A percentile compares a stretch with the other conserved stretches of the same genome.
Conservation (phyloP, 30 jellyfish, hydroid and myxozoan genomes). For the Aurelia sp. region DNA sequence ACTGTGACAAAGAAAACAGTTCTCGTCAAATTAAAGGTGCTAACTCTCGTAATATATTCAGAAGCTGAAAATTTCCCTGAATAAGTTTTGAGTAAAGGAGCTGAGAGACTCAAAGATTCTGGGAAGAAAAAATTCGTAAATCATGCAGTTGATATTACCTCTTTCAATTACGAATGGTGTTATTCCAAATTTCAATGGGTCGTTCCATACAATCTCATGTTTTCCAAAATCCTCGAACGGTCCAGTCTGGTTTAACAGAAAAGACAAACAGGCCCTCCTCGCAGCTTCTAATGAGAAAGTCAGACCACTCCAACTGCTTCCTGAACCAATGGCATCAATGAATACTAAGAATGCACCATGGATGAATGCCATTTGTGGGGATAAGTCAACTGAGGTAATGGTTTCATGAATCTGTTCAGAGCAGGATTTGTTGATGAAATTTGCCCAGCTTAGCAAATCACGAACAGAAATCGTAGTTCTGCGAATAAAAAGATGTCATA, state of each 20-base stretch:
- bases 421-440: constrained; percentile 73
- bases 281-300: constrained; percentile 36
- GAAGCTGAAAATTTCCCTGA: too few relatives aligned
- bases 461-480: constrained; percentile 86
- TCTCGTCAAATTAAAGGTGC: too few relatives aligned
- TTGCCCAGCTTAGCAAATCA: constrained; percentile 86
- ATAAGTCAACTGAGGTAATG: neutral
- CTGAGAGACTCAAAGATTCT: too few relatives aligned
- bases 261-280: constrained; percentile 35
- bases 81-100: too few relatives aligned
- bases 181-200: constrained; percentile 65
- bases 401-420: neutral
- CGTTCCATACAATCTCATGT: constrained; percentile 10
- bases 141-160: constrained; percentile 30
- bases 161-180: constrained; percentile 66
- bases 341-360: constrained; percentile 94
- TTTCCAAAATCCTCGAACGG: neutral
- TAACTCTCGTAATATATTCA: too few relatives aligned
- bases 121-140: too few relatives aligned
- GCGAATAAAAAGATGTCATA: neutral
- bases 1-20: too few relatives aligned
- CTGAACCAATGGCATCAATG: constrained; percentile 93
- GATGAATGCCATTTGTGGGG: constrained; percentile 74
- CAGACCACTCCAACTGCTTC: constrained; percentile 61
- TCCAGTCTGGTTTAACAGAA: constrained; percentile 27